Base-by-base conservation (phyloP, 37 sponge, comb jelly and placozoan genomes). In the Tethya wilhelma region DNA sequence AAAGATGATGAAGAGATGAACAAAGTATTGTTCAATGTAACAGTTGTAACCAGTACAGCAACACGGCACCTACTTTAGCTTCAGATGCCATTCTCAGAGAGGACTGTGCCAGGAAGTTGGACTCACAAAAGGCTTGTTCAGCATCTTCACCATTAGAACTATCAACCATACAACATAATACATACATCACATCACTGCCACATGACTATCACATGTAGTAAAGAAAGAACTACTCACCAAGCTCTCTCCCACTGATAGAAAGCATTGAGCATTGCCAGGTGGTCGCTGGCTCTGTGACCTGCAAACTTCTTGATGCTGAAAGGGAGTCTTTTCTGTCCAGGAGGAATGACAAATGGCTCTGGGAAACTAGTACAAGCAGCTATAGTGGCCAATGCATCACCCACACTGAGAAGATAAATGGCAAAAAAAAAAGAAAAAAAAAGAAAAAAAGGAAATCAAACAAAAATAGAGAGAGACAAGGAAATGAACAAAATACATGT, bases 261-360 rank as follows among this genome's bases (percentile, higher is more conserved):
- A 14, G 91, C 95, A 17, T 67, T 78, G 49, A 90, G 78, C 86
- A 95, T 86, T 58, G 95, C 91, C 17, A 95, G 60, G 67, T 95
- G 95, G 74, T 95, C 95, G 49, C 95, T 95, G 64, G 84, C 64
- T 57, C 84, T 41, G 56, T 84, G 72, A 20, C 91, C 89, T n/a
- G 85, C 69, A 67, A 91, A 79, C 46, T 88, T 90, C 83, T 85
- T 87, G 83, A 91, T 91, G 17, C 56, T 59, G 80, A 65, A 90
- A 38, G 80, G 32, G 42, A 94, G 75, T 20, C 94, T 38, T 71
- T 89, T 89, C 58, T 59, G 59, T 0, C 74, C 82, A 17, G 82
- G 79, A 8, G 83, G 80, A 17, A 62, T 71, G 56, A 93, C 37
- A 74, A 84, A 95, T 2, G 89, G 95, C 69, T 95, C 95, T 23